Evolutionary conservation across 2,888 invertebrate species (phyloP).

Genomic region (Spodoptera littoralis): DNA sequence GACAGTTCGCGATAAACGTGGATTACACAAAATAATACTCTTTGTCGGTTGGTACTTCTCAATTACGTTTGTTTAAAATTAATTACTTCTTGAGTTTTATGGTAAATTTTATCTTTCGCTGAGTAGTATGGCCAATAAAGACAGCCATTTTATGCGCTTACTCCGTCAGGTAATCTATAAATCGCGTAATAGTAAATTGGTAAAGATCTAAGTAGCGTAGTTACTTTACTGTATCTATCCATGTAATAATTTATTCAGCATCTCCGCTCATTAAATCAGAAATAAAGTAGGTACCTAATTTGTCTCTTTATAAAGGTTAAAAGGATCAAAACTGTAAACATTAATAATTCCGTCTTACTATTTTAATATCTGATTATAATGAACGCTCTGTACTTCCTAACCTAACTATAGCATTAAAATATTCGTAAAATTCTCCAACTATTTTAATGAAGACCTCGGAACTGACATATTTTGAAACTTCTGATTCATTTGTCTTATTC

Average conservation of each 20-base stretch:
- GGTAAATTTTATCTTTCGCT: not conserved
- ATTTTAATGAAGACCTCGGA: constrained; percentile 33
- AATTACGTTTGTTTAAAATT: constrained; percentile 44
- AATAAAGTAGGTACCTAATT: too few relatives aligned
- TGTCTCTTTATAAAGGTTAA: too few relatives aligned
- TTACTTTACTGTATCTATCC: too few relatives aligned
- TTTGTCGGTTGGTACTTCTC: constrained; percentile 56
- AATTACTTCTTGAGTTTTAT: constrained; percentile 17
- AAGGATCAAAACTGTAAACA: constrained; percentile 10
- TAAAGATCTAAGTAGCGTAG: too few relatives aligned
- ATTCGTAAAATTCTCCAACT: constrained; percentile 20
- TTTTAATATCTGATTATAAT: not conserved
- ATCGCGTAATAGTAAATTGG: too few relatives aligned
- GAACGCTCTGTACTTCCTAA: not conserved
- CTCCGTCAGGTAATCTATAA: not conserved
- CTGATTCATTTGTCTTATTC: not conserved
- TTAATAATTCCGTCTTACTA: constrained; percentile 2
- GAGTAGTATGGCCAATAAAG: constrained; percentile 6
- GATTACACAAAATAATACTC: constrained; percentile 60
- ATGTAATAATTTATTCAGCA: too few relatives aligned
- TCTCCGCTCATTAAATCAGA: too few relatives aligned
- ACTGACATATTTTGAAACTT: not conserved
- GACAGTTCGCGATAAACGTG: constrained; percentile 60
- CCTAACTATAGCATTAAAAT: constrained; percentile 10
- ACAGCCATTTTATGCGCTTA: not conserved